These are phyloP conservation scores for Pentalonia nigronervosa DNA, from an alignment of 1,140 invertebrate species.

Conservation along the genomic window DNA sequence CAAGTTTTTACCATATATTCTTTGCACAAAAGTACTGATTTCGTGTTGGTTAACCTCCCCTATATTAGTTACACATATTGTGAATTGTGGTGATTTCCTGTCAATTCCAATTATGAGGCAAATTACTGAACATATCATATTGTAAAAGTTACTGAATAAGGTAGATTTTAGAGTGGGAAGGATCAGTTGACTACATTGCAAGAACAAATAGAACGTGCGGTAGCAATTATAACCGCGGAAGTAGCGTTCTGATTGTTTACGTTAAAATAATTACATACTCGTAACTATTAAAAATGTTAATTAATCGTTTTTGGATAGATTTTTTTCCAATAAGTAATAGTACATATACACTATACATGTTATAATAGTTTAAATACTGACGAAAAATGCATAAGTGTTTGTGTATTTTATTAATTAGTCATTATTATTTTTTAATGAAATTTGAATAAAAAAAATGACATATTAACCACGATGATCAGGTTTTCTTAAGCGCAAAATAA, in stretches of 20 bases:
- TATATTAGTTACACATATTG: not conserved
- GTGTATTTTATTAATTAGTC: not conserved
- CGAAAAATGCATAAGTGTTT: not conserved
- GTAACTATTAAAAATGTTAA: not conserved
- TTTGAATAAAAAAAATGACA: not conserved
- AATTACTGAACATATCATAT: not conserved
- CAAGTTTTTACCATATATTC: too few species aligned
- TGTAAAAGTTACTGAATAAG: not conserved
- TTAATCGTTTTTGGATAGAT: not conserved
- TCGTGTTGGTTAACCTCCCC: not conserved
- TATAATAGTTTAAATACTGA: not conserved
- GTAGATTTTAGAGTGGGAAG: not conserved
- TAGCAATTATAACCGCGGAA: not conserved
- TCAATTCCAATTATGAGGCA: not conserved
- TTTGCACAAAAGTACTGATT: not conserved
- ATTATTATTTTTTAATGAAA: not conserved
- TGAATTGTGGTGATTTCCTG: too few species aligned
- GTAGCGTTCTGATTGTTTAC: slow-evolving; percentile 5
- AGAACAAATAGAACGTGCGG: not conserved
- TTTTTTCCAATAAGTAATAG: not conserved
- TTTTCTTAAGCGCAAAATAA: not conserved
- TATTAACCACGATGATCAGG: not conserved
- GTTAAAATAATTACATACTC: not conserved
- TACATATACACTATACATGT: not conserved
- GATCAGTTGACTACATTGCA: not conserved